These are phyloP conservation scores for Pristionchus exspectatus DNA, from an alignment of 2,888 invertebrate species.

Conservation along the genomic window DNA sequence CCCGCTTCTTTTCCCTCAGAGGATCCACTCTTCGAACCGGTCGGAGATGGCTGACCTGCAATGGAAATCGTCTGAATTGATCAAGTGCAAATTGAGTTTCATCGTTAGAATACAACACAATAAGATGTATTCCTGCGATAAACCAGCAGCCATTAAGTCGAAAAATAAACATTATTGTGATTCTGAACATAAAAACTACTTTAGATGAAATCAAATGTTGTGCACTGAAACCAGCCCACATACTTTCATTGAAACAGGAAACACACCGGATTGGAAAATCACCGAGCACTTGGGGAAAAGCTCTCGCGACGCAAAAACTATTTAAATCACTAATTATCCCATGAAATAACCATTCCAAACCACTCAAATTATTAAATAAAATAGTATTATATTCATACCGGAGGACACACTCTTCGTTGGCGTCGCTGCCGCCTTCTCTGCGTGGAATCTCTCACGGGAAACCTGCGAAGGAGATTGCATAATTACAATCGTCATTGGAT, in stretches of 20 bases:
- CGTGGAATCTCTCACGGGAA: constrained; percentile 96
- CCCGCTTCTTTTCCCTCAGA: constrained; percentile 11
- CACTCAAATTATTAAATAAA: no score
- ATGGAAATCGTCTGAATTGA: background rate
- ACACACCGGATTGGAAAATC: background rate
- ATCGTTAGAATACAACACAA: background rate
- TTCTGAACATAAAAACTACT: no score
- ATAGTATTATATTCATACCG: background rate
- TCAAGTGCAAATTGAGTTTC: no score
- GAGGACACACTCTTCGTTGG: constrained; percentile 23
- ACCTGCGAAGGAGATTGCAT: constrained; percentile 83
- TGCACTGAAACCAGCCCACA: background rate
- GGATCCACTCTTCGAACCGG: constrained; percentile 9
- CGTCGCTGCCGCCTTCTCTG: constrained; percentile 86
- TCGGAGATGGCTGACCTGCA: background rate
- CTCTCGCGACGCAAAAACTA: no score
- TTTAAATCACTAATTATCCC: no score
- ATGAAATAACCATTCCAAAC: no score
- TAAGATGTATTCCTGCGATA: background rate
- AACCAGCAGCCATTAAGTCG: background rate
- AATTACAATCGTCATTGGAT: no score
- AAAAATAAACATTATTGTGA: background rate
- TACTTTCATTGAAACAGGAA: background rate
- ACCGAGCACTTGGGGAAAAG: no score
- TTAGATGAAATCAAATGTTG: no score